A percentile compares a stretch with the other conserved stretches of the same genome.
Evolutionary conservation across 2,113 vertebrate genomes (phyloP).

Genomic region (Phyllopteryx taeniolatus): DNA sequence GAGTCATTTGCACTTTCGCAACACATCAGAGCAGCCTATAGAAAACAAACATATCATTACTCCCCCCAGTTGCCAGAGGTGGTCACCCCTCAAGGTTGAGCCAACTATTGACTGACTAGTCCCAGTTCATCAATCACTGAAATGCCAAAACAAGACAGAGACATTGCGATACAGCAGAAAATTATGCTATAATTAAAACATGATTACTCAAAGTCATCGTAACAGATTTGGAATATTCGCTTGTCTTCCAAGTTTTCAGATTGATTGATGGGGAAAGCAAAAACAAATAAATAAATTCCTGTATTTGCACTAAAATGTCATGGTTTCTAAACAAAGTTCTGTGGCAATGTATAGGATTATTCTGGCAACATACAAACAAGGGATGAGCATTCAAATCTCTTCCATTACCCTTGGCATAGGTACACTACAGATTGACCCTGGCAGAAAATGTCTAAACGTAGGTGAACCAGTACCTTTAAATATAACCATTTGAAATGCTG

Average conservation of each 20-base stretch:
- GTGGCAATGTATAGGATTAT: neutral
- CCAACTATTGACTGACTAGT: conserved; percentile 60
- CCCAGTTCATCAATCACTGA: conserved; percentile 39
- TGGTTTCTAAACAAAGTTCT: neutral
- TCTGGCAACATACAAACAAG: neutral
- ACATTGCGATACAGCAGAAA: conserved; percentile 51
- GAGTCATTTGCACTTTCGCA: conserved; percentile 73
- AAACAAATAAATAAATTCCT: neutral
- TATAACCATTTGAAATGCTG: neutral
- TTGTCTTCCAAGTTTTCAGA: neutral
- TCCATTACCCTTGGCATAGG: neutral
- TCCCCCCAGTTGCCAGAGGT: conserved; percentile 59
- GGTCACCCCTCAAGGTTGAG: conserved; percentile 53
- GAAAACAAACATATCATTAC: conserved; percentile 70
- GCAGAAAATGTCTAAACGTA: neutral
- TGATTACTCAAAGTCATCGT: neutral
- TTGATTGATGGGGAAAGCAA: neutral
- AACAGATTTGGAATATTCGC: neutral
- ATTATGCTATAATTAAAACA: neutral
- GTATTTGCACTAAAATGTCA: neutral
- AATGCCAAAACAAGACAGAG: conserved; percentile 16
- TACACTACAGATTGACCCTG: neutral
- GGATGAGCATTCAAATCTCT: neutral
- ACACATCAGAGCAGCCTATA: conserved; percentile 70
- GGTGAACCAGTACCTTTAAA: neutral